Base-by-base conservation (phyloP, 1,140 invertebrate genomes). In the Drosophila arizonae region DNA sequence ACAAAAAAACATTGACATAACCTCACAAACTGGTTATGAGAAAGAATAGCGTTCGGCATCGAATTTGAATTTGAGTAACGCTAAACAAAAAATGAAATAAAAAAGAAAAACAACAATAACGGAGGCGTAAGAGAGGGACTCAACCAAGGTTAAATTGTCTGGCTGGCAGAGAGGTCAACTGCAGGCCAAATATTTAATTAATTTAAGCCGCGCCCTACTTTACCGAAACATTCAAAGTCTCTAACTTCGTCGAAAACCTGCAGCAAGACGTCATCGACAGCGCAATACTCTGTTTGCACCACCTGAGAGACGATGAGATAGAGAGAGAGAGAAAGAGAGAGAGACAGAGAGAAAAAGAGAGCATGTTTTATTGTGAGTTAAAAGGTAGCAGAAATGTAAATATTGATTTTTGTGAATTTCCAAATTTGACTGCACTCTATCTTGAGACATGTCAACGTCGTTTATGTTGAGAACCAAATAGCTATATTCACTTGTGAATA, bases 131-230 rank as follows among this genome's bases (percentile, higher is more conserved):
- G 43, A 30, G 39, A 24, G 70, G 65, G 61, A 62, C 76, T 79
- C 84, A 88, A 79, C 82, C 82, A 86, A 86, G 82, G 84, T 86
- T 86, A 82, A 63, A 54, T 55, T 41, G 56, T 64, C 65, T 11
- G 36, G 45, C 33, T 74, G 64, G 30, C 15, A 10, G 60, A 65
- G 71, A 73, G 76, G 82, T 88, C 84, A 82, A 57, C 66, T 82
- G 68, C 79, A 87, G 67, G 75, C 70, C 81, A 72, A 62, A 73
- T 82, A 33, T 87, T 87, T 70, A 82, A 87, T 86, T 79, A 87
- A 82, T 61, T 79, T 70, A 36, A 68, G 60, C 84, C 82, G 82
- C 84, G 69, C 82, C 82, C 77, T 72, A 56, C 67, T 60, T 30
- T 24, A 21, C 36, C 30, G 8, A 64, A 67, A 33, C 54, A 58